phyloP scores from a whole-genome alignment of 2,113 vertebrate genomes.

The Coryphaenoides rupestris region DNA sequence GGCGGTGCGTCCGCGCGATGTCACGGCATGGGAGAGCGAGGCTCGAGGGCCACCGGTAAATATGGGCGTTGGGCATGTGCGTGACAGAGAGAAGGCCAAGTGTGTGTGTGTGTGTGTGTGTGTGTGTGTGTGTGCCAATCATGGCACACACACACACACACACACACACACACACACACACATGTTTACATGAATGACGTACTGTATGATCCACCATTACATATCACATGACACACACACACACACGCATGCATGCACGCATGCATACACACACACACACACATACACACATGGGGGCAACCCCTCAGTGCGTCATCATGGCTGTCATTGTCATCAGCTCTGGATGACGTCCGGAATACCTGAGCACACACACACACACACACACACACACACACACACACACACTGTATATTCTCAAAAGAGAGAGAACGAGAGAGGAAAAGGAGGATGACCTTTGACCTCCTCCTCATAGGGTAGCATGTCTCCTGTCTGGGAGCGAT shows the following conservation, averaged over 20 bases:
- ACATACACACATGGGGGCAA: background rate
- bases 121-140: slow-evolving; percentile 34
- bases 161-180: slow-evolving; percentile 36
- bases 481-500: slow-evolving; percentile 35
- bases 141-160: too few relatives aligned
- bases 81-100: background rate
- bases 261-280: too few relatives aligned
- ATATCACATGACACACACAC: too few relatives aligned
- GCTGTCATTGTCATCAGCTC: slow-evolving; percentile 23
- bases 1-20: background rate
- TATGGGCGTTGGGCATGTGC: slow-evolving; percentile 3
- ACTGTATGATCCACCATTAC: too few relatives aligned
- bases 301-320: background rate
- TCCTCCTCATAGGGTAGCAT: slow-evolving; percentile 8
- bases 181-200: slow-evolving; percentile 4
- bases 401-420: too few relatives aligned
- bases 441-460: background rate
- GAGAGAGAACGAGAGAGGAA: background rate
- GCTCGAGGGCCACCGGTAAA: slow-evolving; percentile 23
- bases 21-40: slow-evolving; percentile 26
- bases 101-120: slow-evolving; percentile 20
- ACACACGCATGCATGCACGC: too few relatives aligned
- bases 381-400: too few relatives aligned
- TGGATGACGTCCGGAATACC: slow-evolving; percentile 25
- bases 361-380: background rate